phyloP scores from a whole-genome alignment of 2,888 invertebrate species.

The Peribatodes rhomboidaria region DNA sequence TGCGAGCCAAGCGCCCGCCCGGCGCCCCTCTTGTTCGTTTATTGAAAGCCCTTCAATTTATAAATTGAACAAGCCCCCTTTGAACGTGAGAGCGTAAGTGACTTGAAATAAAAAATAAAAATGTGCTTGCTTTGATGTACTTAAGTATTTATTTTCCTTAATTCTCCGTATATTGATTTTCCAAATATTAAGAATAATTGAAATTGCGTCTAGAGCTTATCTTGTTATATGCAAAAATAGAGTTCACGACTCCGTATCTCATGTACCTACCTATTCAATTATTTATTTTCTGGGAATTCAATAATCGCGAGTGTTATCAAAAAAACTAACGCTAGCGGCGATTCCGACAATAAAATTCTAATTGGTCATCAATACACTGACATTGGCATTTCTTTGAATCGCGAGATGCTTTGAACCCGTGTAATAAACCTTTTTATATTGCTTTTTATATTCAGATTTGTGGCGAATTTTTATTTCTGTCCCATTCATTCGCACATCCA shows the following conservation, averaged over 20 bases:
- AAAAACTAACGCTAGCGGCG: constrained; percentile 34
- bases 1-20: constrained; percentile 9
- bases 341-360: constrained; percentile 55
- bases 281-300: constrained; percentile 49
- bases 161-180: not conserved
- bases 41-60: constrained; percentile 4
- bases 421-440: constrained; percentile 35
- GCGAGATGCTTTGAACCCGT: constrained; percentile 25
- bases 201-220: constrained; percentile 36
- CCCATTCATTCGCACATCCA: constrained; percentile 32
- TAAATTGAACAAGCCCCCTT: constrained; percentile 2
- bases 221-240: constrained; percentile 40
- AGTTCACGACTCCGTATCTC: constrained; percentile 39
- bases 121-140: constrained; percentile 3
- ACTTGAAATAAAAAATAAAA: constrained; percentile 15
- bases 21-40: constrained; percentile 16
- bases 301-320: constrained; percentile 37
- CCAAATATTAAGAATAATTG: constrained; percentile 28
- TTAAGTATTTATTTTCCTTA: constrained; percentile 12
- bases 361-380: constrained; percentile 56
- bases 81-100: constrained; percentile 4
- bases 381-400: constrained; percentile 55
- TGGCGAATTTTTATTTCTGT: constrained; percentile 39
- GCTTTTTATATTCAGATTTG: constrained; percentile 1
- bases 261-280: constrained; percentile 1